Evolutionary conservation across 2,888 invertebrate species (phyloP), one percentile per base, ranked within the genome.

Genomic region (Leucania comma): DNA sequence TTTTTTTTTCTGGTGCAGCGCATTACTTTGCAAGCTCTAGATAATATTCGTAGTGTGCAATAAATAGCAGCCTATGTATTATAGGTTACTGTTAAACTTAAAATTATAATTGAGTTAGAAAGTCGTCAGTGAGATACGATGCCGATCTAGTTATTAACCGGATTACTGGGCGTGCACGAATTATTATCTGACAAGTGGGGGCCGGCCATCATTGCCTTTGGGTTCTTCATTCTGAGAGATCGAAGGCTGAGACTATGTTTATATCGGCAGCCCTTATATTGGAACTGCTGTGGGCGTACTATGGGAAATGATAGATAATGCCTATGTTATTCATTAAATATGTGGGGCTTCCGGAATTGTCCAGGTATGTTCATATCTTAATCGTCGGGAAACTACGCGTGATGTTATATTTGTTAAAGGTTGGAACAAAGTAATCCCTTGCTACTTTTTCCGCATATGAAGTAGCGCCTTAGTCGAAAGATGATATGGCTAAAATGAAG

Each of bases 101-200:
- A 73, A 70, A 63, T 57, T 82, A 73, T 84, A 83, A 83, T 83
- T 82, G 80, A 77, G 84, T 84, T 83, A 82, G 83, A 83, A 88
- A 88, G 86, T 82, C 85, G 85, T 80, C 76, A 85, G 86, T 81
- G 73, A 86, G 85, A 81, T 80, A 82, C 81, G 77, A 84, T 68
- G 67, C 72, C 73, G 88, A 85, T 87, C 89, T 82, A 88, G 88
- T 88, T 88, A 83, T 81, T 80, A 72, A 76, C 80, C 82, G 81
- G 80, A 84, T 87, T 78, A 76, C 70, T 62, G 80, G 83, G 86
- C 78, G 79, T 46, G 35, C 58, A 81, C 76, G 87, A 78, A 81
- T 81, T 80, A 81, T 81, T 81, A 84, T 76, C 35, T 48, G 63
- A 9, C 56, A 48, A 61, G 69, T 35, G 51, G 65, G 72, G 38